Evolutionary conservation across 2,888 invertebrate genomes (phyloP).

Genomic region (Heliconius ethilla): DNA sequence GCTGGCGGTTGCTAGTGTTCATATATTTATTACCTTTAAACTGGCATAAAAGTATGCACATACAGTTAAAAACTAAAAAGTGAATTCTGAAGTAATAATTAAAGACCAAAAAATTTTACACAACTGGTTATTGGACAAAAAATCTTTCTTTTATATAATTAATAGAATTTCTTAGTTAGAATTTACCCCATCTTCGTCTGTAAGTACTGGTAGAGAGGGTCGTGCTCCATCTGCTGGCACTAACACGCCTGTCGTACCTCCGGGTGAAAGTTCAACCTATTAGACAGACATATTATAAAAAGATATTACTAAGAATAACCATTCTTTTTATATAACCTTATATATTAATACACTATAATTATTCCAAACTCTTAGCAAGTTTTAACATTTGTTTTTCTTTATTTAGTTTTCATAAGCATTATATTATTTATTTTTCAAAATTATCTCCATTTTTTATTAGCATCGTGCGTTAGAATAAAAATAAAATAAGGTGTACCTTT

Average conservation of each 20-base stretch:
- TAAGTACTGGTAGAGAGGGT: slow-evolving; percentile 73
- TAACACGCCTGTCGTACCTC: slow-evolving; percentile 84
- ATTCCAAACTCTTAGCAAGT: not conserved
- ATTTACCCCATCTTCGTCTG: slow-evolving; percentile 78
- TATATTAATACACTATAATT: too few relatives aligned
- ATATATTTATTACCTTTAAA: too few relatives aligned
- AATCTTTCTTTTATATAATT: too few relatives aligned
- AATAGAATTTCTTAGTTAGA: not conserved
- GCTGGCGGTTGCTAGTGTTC: too few relatives aligned
- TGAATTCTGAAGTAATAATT: too few relatives aligned
- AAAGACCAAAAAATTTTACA: too few relatives aligned
- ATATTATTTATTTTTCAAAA: too few relatives aligned
- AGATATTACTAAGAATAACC: too few relatives aligned
- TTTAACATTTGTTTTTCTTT: not conserved
- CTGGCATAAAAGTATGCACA: too few relatives aligned
- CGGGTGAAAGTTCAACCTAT: slow-evolving; percentile 84
- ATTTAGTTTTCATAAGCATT: not conserved
- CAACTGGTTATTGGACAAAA: too few relatives aligned
- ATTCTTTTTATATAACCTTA: too few relatives aligned
- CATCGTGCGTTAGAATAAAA: not conserved
- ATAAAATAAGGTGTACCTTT: slow-evolving; percentile 59
- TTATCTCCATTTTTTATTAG: not conserved
- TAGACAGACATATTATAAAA: not conserved
- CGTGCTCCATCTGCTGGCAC: slow-evolving; percentile 77
- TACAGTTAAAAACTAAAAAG: too few relatives aligned